Evolutionary conservation across 2,797 vertebrate species (phyloP), one percentile per base, ranked within the genome.

Genomic region (Sphenodon punctatus): DNA sequence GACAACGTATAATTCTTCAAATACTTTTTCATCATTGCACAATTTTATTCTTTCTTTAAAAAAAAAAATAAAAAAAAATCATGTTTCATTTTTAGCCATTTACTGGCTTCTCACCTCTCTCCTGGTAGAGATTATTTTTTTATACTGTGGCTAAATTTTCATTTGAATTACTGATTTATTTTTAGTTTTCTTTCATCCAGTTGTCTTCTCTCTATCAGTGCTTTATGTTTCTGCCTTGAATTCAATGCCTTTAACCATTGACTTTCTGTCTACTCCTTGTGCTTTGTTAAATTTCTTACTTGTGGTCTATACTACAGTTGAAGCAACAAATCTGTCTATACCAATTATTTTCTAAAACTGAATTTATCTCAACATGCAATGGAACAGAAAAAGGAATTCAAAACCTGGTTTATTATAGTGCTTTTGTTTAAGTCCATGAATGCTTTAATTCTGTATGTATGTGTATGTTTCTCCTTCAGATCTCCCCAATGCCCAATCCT

Each of bases 291-390:
- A n/a, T 4, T 7, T 13, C 53, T 6, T 25, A n/a, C 34, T n/a
- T 1, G 2, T 10, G 49, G 17, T 12, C 11, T 39, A 63, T 4
- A 80, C 0, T 22, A 59, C 3, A 6, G 4, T 0, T 4, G 3
- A 39, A 15, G 53, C 3, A 1, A 0, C 12, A 10, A 22, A 49
- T 43, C 25, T 14, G 15, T 32, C 45, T 70, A 34, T 38, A 6
- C 48, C 46, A 48, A 48, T 27, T 56, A n/a, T 49, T 49, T 61
- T 15, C 48, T 65, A 71, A 41, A 84, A 64, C 5, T 46, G 61
- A 22, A 55, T 2, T 1, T 1, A 0, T 1, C 3, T 53, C 64
- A 73, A 63, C 9, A 25, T 8, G 34, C 3, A 51, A n/a, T 51
- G 49, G 49, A n/a, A 11, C 34, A 10, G 15, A 67, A 45, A 58